Percentiles rank a stretch among this genome's conserved stretches.
phyloP scores from a whole-genome alignment of 1,140 invertebrate genomes.

The Augochlora pura region DNA sequence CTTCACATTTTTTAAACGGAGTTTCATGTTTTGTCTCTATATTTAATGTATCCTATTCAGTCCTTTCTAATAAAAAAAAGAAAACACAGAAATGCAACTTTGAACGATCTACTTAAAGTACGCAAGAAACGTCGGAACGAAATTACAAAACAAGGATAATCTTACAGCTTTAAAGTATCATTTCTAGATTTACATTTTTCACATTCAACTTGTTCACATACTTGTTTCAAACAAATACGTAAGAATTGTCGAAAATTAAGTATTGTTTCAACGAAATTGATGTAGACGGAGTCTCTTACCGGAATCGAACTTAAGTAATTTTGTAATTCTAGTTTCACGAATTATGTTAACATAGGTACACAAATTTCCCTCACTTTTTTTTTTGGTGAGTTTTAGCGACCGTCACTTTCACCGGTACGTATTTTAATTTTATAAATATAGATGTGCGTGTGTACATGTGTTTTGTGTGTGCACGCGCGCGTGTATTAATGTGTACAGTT shows the following conservation, averaged over 20 bases:
- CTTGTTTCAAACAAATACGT: neutral
- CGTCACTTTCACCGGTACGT: conserved; percentile 36
- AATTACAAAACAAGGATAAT: neutral
- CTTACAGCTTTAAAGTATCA: neutral
- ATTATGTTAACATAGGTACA: neutral
- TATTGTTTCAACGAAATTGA: no score
- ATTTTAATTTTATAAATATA: conserved; percentile 46
- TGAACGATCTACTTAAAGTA: neutral
- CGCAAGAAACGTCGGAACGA: neutral
- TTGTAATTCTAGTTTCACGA: neutral
- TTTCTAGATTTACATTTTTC: neutral
- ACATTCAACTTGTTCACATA: neutral
- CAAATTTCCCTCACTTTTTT: conserved; percentile 3
- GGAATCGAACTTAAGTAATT: neutral
- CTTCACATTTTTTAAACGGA: conserved; percentile 29
- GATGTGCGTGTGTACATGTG: conserved; percentile 17
- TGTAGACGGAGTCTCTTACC: no score
- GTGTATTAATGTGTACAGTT: neutral
- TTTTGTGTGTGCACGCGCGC: neutral
- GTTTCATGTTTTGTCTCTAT: conserved; percentile 2
- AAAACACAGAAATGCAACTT: conserved; percentile 29
- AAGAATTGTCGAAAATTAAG: no score
- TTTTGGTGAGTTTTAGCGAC: conserved; percentile 6
- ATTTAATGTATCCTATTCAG: conserved; percentile 68
- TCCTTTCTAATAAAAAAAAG: conserved; percentile 62